Percentiles rank a stretch among this genome's conserved stretches.
phyloP scores from a whole-genome alignment of 1,140 invertebrate species.

The Drosophila pandora region DNA sequence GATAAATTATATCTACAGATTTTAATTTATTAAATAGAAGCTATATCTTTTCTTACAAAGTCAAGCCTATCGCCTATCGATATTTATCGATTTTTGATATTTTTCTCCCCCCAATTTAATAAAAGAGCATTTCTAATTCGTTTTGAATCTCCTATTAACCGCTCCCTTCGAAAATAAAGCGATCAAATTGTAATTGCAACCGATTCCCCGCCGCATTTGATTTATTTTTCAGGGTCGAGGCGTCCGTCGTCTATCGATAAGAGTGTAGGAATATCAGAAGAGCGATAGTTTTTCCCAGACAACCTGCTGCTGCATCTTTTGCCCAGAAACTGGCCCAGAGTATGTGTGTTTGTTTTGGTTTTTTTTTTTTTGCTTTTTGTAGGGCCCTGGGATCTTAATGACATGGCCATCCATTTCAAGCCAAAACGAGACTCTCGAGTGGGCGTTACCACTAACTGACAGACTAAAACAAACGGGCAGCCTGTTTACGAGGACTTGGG shows the following conservation, averaged over 20 bases:
- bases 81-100: background rate
- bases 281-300: conserved; percentile 11
- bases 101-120: background rate
- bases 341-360: background rate
- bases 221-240: conserved; percentile 45
- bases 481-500: conserved; percentile 41
- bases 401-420: conserved; percentile 75
- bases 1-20: too few species aligned
- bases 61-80: background rate
- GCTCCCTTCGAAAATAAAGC: conserved; percentile 59
- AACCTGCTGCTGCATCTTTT: background rate
- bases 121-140: conserved; percentile 16
- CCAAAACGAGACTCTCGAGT: conserved; percentile 52
- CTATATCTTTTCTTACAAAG: too few species aligned
- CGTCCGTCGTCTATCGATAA: conserved; percentile 5
- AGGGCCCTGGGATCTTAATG: conserved; percentile 58
- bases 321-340: background rate
- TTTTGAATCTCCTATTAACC: conserved; percentile 50
- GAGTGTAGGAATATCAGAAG: background rate
- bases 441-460: conserved; percentile 78
- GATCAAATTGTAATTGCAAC: conserved; percentile 65
- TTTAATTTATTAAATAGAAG: too few species aligned
- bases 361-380: too few species aligned
- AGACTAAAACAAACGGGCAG: conserved; percentile 41
- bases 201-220: conserved; percentile 47